Conservation (phyloP, 2,113 vertebrate genomes). For the Probosciger aterrimus region DNA sequence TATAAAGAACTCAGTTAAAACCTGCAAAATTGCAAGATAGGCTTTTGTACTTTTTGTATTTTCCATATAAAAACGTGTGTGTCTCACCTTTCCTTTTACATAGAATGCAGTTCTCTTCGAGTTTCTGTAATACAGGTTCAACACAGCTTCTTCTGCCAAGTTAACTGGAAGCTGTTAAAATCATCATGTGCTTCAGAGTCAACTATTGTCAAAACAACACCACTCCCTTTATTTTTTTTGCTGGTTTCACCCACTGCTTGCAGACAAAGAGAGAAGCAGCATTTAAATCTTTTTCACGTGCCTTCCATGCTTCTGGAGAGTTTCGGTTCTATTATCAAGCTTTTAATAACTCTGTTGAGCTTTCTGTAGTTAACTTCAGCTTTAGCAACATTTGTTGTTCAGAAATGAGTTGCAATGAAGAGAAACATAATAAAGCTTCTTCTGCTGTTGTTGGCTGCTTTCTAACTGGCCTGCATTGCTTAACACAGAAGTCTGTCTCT, state of each 20-base stretch:
- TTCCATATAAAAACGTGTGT: not conserved
- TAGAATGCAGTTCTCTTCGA: not conserved
- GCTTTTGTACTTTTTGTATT: not conserved
- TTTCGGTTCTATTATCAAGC: not conserved
- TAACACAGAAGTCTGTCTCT: not conserved
- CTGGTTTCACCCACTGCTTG: not conserved
- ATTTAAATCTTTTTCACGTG: not conserved
- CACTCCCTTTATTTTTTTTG: not conserved
- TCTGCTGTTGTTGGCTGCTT: rapidly evolving
- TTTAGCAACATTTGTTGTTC: not conserved
- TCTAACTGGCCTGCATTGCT: not conserved
- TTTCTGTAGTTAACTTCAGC: not conserved
- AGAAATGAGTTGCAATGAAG: not conserved
- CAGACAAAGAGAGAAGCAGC: not conserved
- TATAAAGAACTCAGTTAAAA: not conserved
- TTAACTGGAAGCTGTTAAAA: constrained; percentile 7
- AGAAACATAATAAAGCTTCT: not conserved
- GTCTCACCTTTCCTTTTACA: not conserved
- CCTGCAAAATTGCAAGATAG: not conserved
- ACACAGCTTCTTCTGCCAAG: not conserved
- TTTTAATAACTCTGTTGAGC: not conserved
- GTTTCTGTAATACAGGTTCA: not conserved
- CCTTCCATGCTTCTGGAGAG: not conserved
- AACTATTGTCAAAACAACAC: not conserved
- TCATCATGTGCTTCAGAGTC: not conserved